Evolutionary conservation across 2,113 vertebrate species (phyloP).

Genomic region (Peucedramus taeniatus): DNA sequence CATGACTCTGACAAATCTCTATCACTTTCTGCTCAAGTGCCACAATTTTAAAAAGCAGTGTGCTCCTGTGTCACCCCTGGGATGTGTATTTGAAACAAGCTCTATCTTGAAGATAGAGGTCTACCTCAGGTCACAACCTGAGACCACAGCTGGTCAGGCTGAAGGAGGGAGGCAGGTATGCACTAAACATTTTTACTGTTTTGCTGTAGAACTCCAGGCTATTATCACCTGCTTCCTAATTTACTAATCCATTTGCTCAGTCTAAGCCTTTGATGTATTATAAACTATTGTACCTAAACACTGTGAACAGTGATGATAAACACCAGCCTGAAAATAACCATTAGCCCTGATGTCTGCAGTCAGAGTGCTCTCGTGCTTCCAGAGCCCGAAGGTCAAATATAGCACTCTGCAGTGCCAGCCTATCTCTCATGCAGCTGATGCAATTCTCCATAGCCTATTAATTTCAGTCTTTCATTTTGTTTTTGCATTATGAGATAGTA

Average conservation of each 20-base stretch:
- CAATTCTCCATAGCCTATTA: background rate
- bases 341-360: background rate
- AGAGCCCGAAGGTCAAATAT: background rate
- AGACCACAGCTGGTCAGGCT: background rate
- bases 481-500: background rate
- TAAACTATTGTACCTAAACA: background rate
- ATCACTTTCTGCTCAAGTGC: background rate
- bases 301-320: background rate
- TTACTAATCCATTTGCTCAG: background rate
- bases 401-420: background rate
- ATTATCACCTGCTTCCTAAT: background rate
- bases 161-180: background rate
- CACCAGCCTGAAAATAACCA: background rate
- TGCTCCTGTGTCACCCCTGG: background rate
- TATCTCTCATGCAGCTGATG: background rate
- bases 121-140: background rate
- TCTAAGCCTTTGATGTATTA: background rate
- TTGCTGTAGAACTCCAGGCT: background rate
- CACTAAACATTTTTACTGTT: background rate
- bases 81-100: background rate
- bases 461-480: slow-evolving; percentile 33
- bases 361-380: background rate
- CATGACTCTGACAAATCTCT: background rate
- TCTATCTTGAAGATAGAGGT: background rate
- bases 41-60: background rate